Evolutionary conservation across 2,888 invertebrate species (phyloP).

Genomic region (Chromoteleia sp.): DNA sequence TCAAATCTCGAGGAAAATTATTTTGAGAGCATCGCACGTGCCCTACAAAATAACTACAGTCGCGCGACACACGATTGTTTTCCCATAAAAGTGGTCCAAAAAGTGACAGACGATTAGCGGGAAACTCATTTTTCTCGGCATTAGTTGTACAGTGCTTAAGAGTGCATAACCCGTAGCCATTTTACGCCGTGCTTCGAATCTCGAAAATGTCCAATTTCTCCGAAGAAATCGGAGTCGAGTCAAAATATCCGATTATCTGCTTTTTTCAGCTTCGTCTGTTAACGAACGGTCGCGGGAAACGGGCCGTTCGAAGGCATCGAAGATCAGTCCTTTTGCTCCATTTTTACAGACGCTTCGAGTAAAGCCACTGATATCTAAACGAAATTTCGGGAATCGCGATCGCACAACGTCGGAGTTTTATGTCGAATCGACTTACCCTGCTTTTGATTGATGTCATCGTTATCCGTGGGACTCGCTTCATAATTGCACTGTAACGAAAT

Average conservation of each 20-base stretch:
- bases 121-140: conserved; percentile 1
- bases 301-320: too few relatives aligned
- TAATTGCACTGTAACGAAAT: conserved; percentile 52
- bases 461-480: conserved; percentile 30
- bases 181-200: conserved; percentile 6
- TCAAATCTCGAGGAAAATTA: too few relatives aligned
- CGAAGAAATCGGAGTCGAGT: too few relatives aligned
- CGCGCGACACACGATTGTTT: not conserved
- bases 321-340: not conserved
- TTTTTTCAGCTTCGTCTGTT: too few relatives aligned
- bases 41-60: not conserved
- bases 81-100: not conserved
- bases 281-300: too few relatives aligned
- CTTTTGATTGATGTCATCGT: conserved; percentile 37
- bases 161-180: conserved; percentile 44
- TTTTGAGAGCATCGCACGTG: too few relatives aligned
- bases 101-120: conserved; percentile 5
- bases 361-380: not conserved
- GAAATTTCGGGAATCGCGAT: not conserved
- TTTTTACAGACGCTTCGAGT: conserved; percentile 24
- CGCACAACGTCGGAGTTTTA: not conserved
- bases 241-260: too few relatives aligned
- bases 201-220: too few relatives aligned
- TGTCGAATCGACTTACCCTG: conserved; percentile 23
- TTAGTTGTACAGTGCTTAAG: conserved; percentile 27